Evolutionary conservation across 2,888 invertebrate species (phyloP), one percentile per base, ranked within the genome.

Genomic region (Hartigia nigra): DNA sequence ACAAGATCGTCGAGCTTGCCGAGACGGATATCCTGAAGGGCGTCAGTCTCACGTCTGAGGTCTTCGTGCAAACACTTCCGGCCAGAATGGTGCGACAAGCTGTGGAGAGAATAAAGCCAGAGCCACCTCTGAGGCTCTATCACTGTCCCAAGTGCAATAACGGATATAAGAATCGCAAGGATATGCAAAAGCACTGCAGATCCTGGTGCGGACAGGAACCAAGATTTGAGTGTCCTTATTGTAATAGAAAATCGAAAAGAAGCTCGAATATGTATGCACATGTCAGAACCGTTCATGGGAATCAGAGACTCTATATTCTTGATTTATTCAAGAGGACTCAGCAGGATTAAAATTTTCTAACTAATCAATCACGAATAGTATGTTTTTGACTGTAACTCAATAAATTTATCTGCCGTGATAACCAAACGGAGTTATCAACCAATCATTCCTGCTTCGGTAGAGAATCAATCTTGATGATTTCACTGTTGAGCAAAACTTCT

Each of bases 81-180:
- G 12, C 35, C 23, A 55, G 55, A 55, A 55, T 55, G 55, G 55
- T 55, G 9, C 55, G 55, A 55, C 55, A 55, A 23, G 55, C 55
- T 55, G 55, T 23, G 55, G 55, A 55, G 55, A 55, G 55, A 55
- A 23, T 55, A 55, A 55, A 55, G 55, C 55, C 55, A 55, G 55
- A 55, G 55, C 55, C 55, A 69, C 32, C 36, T 3, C 78, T 77
- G 14, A 78, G 39, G 70, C 74, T 78, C 12, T 77, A 76, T 80
- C 77, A 80, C 31, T 85, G 85, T 76, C 83, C 84, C 12, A 81
- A 84, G n/a, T 90, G 90, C 80, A 84, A 85, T 35, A 86, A 86
- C 39, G 87, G 87, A 69, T 90, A 90, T 83, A 90, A 89, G 77
- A 87, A 88, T 74, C 75, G 83, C 31, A 83, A 84, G 36, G 87